These are phyloP conservation scores for Lasioglossum leucozonium DNA, from an alignment of 2,888 invertebrate genomes.

Conservation along the genomic window DNA sequence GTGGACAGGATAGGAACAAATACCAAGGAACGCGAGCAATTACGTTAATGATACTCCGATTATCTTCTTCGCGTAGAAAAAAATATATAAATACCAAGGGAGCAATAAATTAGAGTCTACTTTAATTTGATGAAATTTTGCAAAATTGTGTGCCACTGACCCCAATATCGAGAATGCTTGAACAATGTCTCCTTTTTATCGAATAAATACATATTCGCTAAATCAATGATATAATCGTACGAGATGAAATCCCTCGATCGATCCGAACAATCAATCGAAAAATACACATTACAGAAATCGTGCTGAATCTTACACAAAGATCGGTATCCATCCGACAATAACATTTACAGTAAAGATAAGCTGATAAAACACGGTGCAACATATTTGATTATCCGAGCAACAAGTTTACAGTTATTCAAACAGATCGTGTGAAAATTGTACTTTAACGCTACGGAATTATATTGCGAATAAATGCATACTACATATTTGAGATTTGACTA, in stretches of 20 bases:
- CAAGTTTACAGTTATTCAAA: neutral
- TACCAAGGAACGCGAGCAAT: neutral
- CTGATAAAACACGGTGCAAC: neutral
- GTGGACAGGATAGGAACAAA: neutral
- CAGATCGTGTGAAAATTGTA: neutral
- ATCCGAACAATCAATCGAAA: neutral
- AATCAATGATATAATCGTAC: constrained; percentile 20
- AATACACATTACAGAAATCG: neutral
- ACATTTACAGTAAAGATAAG: too few species aligned
- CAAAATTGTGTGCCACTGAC: constrained; percentile 44
- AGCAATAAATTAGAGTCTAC: neutral
- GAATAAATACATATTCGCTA: constrained; percentile 47
- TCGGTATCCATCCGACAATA: neutral
- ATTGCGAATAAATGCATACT: neutral
- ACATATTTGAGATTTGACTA: neutral
- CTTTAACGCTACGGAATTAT: neutral
- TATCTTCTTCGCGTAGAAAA: neutral
- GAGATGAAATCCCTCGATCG: constrained; percentile 27
- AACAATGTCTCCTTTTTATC: constrained; percentile 36
- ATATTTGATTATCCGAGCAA: neutral
- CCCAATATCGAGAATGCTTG: constrained; percentile 55
- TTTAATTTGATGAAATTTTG: constrained; percentile 32
- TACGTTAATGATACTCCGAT: neutral
- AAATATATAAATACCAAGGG: neutral
- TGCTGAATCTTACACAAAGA: neutral